Percentiles rank a stretch among this genome's conserved stretches.
These are phyloP conservation scores for Catalaphyllia jardinei DNA, from an alignment of 64 coral and sea anemone species.

Conservation along the genomic window DNA sequence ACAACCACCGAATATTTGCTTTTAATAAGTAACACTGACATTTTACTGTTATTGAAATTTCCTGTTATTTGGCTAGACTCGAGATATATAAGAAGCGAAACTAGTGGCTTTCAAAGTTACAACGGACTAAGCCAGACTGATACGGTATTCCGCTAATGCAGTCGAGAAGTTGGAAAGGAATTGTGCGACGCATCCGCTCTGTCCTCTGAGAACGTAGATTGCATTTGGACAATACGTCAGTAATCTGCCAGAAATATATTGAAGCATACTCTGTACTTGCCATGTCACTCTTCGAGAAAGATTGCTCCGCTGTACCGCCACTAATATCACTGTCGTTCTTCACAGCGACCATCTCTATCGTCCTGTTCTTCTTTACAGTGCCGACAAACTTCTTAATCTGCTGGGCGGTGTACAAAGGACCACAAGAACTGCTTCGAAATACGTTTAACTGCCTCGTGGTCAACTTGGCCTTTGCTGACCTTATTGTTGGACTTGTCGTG, in stretches of 20 bases:
- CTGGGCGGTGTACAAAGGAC: conserved; percentile 46
- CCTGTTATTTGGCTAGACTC: too few species aligned
- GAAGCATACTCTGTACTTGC: conserved; percentile 53
- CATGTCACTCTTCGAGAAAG: background rate
- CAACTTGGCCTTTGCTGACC: conserved; percentile 71
- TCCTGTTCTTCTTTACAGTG: conserved; percentile 59
- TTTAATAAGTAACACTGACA: too few species aligned
- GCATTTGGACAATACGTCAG: too few species aligned
- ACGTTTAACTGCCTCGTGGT: conserved; percentile 70
- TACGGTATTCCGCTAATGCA: too few species aligned
- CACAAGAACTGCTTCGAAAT: conserved; percentile 49
- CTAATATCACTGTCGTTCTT: conserved; percentile 46
- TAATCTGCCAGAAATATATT: background rate
- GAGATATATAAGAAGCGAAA: too few species aligned
- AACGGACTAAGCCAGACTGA: too few species aligned
- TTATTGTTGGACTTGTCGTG: conserved; percentile 61
- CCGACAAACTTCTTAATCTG: conserved; percentile 66
- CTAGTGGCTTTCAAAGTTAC: too few species aligned
- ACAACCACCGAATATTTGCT: too few species aligned
- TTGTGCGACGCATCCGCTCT: too few species aligned
- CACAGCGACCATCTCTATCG: conserved; percentile 29
- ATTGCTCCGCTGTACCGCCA: conserved; percentile 3
- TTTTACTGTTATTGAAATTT: too few species aligned
- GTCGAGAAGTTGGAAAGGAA: too few species aligned
- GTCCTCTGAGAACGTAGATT: too few species aligned